A percentile compares a stretch with the other conserved stretches of the same genome.
These are phyloP conservation scores for Troides aeacus DNA, from an alignment of 2,888 invertebrate species.

Conservation along the genomic window DNA sequence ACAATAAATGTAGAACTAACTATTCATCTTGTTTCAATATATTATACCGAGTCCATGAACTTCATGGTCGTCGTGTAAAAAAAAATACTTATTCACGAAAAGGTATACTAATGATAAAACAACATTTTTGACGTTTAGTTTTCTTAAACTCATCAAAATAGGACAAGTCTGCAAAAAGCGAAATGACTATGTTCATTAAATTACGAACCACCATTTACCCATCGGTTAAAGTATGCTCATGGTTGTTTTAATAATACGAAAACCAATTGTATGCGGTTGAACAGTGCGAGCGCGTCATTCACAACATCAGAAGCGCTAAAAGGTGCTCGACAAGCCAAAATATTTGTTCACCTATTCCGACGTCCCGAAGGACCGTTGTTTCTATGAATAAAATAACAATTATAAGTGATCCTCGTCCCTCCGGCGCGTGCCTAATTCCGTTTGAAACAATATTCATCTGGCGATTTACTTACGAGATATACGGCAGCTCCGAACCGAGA, in stretches of 20 bases:
- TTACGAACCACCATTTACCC: neutral
- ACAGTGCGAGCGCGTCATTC: conserved; percentile 36
- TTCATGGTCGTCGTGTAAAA: too few relatives aligned
- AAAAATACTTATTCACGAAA: too few relatives aligned
- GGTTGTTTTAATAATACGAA: conserved; percentile 3
- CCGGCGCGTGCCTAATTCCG: conserved; percentile 75
- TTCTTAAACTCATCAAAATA: too few relatives aligned
- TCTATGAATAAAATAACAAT: conserved; percentile 82
- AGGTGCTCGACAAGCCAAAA: conserved; percentile 71
- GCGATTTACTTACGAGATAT: conserved; percentile 59
- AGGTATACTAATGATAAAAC: too few relatives aligned
- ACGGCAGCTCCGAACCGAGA: conserved; percentile 35
- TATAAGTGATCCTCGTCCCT: conserved; percentile 76
- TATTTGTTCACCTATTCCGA: conserved; percentile 73
- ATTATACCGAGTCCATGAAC: too few relatives aligned
- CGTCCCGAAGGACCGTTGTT: conserved; percentile 72
- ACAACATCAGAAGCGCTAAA: conserved; percentile 54
- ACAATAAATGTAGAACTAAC: too few relatives aligned
- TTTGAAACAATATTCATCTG: conserved; percentile 80
- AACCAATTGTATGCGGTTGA: conserved; percentile 5
- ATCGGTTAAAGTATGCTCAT: neutral
- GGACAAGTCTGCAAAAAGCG: neutral
- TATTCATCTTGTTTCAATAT: too few relatives aligned
- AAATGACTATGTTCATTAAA: neutral
- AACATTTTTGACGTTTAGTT: too few relatives aligned